These are phyloP conservation scores for Leucophenga montana DNA, from an alignment of 2,888 invertebrate species.

Conservation along the genomic window DNA sequence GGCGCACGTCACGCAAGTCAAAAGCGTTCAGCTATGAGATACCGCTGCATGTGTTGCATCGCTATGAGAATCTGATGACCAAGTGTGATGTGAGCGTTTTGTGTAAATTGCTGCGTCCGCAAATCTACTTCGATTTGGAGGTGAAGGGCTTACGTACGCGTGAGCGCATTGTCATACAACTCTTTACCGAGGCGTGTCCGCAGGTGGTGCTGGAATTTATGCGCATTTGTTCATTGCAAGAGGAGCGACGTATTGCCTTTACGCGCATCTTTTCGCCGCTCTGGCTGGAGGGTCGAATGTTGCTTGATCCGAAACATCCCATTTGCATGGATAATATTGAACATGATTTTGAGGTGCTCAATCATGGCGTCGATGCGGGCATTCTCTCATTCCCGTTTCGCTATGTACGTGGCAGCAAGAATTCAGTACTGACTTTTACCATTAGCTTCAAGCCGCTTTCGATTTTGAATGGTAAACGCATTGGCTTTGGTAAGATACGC, in stretches of 20 bases:
- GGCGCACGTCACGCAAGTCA: slow-evolving; percentile 20
- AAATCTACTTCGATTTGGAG: slow-evolving; percentile 64
- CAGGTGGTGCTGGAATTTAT: slow-evolving; percentile 66
- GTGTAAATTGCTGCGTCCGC: slow-evolving; percentile 63
- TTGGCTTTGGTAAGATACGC: slow-evolving; percentile 68
- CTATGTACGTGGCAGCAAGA: slow-evolving; percentile 61
- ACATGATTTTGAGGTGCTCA: slow-evolving; percentile 64
- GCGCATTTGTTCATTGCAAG: slow-evolving; percentile 53
- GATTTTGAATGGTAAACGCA: slow-evolving; percentile 67
- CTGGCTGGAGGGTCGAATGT: slow-evolving; percentile 65
- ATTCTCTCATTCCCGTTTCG: slow-evolving; percentile 67
- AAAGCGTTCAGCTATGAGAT: slow-evolving; percentile 51
- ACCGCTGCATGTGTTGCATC: slow-evolving; percentile 60
- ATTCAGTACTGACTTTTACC: slow-evolving; percentile 59
- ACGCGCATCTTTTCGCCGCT: slow-evolving; percentile 61
- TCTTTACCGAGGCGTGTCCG: slow-evolving; percentile 70
- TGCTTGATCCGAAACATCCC: slow-evolving; percentile 45
- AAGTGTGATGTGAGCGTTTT: slow-evolving; percentile 50
- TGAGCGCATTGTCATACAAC: slow-evolving; percentile 62
- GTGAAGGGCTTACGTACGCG: slow-evolving; percentile 48
- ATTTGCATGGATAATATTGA: slow-evolving; percentile 53
- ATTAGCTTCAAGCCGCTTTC: slow-evolving; percentile 69
- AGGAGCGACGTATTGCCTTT: slow-evolving; percentile 47
- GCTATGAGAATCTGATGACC: slow-evolving; percentile 57
- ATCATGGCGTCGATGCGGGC: slow-evolving; percentile 63